A percentile compares a stretch with the other conserved stretches of the same genome.
These are phyloP conservation scores for Pipistrellus nathusii DNA, from an alignment of 2,797 vertebrate species.

Conservation along the genomic window DNA sequence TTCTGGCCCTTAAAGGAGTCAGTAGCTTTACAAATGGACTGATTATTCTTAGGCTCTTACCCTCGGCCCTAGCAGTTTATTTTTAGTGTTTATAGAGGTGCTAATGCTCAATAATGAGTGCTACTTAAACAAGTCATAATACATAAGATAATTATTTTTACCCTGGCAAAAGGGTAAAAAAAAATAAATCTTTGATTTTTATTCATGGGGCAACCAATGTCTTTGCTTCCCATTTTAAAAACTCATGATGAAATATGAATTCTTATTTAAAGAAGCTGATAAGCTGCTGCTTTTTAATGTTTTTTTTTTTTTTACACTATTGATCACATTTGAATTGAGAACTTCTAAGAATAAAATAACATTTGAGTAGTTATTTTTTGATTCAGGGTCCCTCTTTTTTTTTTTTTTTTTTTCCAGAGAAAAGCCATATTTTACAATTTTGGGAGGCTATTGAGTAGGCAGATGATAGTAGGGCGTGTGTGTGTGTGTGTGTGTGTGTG, in stretches of 20 bases:
- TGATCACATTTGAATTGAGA: background rate
- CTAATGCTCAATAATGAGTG: background rate
- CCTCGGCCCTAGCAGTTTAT: background rate
- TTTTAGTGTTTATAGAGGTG: background rate
- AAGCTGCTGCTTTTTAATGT: background rate
- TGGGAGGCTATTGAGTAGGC: background rate
- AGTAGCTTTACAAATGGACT: background rate
- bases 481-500: background rate
- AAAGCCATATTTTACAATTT: constrained; percentile 23
- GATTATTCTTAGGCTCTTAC: background rate
- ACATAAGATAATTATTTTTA: background rate
- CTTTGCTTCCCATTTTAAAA: constrained; percentile 57
- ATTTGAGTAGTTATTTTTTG: constrained; percentile 51
- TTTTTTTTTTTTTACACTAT: background rate
- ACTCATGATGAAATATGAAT: background rate
- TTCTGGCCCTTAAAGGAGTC: background rate
- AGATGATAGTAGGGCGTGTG: background rate
- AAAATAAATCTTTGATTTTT: constrained; percentile 42
- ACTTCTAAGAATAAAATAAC: constrained; percentile 50
- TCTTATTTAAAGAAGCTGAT: constrained; percentile 29
- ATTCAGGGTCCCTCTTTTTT: background rate
- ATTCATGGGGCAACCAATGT: constrained; percentile 18
- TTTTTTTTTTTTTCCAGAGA: too few relatives aligned
- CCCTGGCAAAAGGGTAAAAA: background rate
- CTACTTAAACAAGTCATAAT: background rate